Evolutionary conservation across 2,888 invertebrate genomes (phyloP).

Genomic region (Mythimna pallens): DNA sequence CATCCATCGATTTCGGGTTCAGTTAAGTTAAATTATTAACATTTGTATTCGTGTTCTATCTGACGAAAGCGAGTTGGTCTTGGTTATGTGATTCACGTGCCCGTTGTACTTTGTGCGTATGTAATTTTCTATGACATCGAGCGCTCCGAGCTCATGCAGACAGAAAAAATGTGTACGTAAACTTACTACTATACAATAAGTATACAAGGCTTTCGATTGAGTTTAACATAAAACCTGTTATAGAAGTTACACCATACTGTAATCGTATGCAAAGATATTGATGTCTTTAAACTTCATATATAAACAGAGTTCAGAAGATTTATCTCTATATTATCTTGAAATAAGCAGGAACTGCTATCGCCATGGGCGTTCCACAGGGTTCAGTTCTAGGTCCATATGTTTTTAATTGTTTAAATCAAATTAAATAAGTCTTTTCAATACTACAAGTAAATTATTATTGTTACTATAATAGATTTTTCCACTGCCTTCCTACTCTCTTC

Average conservation of each 20-base stretch:
- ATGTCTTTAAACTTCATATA: neutral
- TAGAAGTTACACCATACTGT: neutral
- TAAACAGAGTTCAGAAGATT: too few relatives aligned
- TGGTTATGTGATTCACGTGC: too few relatives aligned
- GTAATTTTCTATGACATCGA: too few relatives aligned
- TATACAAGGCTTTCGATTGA: neutral
- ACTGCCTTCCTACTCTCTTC: neutral
- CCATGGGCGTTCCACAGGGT: neutral
- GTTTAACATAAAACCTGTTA: neutral
- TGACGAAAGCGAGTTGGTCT: too few relatives aligned
- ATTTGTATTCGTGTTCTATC: neutral
- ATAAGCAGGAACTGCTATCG: neutral
- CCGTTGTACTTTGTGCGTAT: too few relatives aligned
- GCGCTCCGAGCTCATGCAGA: too few relatives aligned
- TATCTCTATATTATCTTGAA: neutral
- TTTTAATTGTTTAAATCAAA: neutral
- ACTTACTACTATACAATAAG: too few relatives aligned
- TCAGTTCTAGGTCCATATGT: constrained; percentile 2
- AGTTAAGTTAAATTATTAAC: neutral
- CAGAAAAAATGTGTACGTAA: too few relatives aligned
- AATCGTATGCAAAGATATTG: neutral
- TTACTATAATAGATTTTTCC: too few relatives aligned
- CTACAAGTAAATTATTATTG: too few relatives aligned
- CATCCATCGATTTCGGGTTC: neutral
- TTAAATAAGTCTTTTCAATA: too few relatives aligned